phyloP scores from a whole-genome alignment of 2,888 invertebrate genomes.

The Kuschelorhynchus macadamiae region DNA sequence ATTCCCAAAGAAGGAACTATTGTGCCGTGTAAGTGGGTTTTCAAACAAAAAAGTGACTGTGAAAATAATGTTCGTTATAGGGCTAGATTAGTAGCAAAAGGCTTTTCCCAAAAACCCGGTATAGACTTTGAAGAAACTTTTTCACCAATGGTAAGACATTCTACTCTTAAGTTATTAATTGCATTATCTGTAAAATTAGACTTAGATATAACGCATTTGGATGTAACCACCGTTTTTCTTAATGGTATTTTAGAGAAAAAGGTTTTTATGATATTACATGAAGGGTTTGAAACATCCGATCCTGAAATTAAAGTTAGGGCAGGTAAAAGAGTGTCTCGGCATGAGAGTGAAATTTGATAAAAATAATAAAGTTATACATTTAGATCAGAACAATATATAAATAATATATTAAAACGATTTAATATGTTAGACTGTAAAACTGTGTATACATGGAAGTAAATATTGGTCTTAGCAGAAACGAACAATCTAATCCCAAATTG shows the following conservation, averaged over 20 bases:
- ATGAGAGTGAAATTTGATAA: slow-evolving; percentile 3
- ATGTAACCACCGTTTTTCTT: slow-evolving; percentile 18
- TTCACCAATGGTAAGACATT: too few species aligned
- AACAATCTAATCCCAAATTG: not conserved
- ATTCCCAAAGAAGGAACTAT: too few species aligned
- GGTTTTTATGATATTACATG: slow-evolving; percentile 14
- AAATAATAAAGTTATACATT: not conserved
- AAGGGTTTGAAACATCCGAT: slow-evolving; percentile 5
- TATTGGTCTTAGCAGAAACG: not conserved
- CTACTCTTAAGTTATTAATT: too few species aligned
- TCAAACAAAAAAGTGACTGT: too few species aligned
- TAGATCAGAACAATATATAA: slow-evolving; percentile 13
- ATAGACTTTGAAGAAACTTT: too few species aligned
- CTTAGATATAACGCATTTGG: slow-evolving; percentile 1
- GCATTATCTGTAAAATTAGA: too few species aligned
- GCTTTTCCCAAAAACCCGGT: too few species aligned
- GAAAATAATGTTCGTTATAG: too few species aligned
- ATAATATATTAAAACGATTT: slow-evolving; percentile 11
- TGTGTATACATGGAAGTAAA: not conserved
- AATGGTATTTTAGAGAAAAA: slow-evolving; percentile 44
- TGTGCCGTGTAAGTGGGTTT: too few species aligned
- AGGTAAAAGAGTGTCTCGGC: slow-evolving; percentile 7
- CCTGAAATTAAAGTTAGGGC: slow-evolving; percentile 23
- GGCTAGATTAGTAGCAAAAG: too few species aligned
- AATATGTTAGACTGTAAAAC: slow-evolving; percentile 4